These are phyloP conservation scores for Diorhabda carinulata DNA, from an alignment of 1,140 invertebrate species.

Conservation along the genomic window DNA sequence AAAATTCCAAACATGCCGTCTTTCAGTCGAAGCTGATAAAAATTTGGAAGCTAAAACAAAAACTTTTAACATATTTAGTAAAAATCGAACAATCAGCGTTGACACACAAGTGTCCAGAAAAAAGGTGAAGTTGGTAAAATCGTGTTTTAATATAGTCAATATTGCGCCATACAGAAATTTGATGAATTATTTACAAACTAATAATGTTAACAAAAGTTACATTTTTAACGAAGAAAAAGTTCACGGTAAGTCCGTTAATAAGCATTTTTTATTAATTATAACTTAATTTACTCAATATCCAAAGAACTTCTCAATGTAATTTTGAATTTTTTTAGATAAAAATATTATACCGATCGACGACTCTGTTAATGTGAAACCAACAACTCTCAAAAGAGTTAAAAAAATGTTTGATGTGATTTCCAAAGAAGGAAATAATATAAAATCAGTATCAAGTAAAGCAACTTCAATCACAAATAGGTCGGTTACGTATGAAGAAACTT, in stretches of 20 bases:
- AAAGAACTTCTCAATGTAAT: too few species aligned
- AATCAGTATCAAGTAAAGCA: too few species aligned
- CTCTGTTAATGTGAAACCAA: not conserved
- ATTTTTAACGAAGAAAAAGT: not conserved
- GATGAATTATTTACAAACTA: conserved; percentile 5
- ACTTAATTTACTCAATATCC: not conserved
- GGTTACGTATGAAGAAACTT: conserved; percentile 7
- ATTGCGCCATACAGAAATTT: conserved; percentile 6
- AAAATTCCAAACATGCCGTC: not conserved
- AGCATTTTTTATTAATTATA: not conserved
- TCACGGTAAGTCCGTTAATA: not conserved
- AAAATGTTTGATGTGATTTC: conserved; percentile 12
- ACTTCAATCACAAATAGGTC: not conserved
- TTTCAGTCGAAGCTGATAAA: not conserved
- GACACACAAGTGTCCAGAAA: not conserved
- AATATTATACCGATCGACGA: not conserved
- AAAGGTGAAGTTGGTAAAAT: not conserved
- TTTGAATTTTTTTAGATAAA: not conserved
- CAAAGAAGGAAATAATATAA: not conserved
- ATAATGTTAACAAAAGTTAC: not conserved
- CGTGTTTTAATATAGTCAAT: conserved; percentile 7
- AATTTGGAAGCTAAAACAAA: not conserved
- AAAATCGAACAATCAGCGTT: not conserved
- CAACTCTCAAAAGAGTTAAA: conserved; percentile 9
- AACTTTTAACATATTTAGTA: not conserved